Percentiles rank a stretch among this genome's conserved stretches.
These are phyloP conservation scores for Bufo bufo DNA, from an alignment of 2,113 vertebrate genomes.

Conservation along the genomic window DNA sequence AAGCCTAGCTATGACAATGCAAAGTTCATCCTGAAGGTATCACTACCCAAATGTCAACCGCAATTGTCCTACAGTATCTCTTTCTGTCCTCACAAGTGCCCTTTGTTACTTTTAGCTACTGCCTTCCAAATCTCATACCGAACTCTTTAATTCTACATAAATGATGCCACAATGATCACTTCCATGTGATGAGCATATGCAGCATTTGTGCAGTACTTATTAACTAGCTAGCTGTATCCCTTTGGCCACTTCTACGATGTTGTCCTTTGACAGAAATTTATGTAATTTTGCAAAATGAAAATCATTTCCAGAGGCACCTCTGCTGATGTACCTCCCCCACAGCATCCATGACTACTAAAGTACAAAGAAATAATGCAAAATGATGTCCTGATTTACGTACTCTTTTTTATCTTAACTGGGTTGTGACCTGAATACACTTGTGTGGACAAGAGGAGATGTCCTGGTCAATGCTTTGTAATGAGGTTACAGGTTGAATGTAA, in stretches of 20 bases:
- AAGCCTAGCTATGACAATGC: not conserved
- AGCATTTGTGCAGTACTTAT: not conserved
- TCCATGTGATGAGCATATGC: not conserved
- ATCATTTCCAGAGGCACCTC: not conserved
- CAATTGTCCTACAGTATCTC: not conserved
- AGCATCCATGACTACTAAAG: not conserved
- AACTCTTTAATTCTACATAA: not conserved
- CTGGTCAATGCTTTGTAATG: not conserved
- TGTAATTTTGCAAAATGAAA: slow-evolving; percentile 27
- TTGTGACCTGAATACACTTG: slow-evolving; percentile 5
- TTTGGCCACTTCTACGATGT: not conserved
- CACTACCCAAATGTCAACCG: not conserved
- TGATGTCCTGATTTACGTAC: not conserved
- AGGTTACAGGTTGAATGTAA: slow-evolving; percentile 17
- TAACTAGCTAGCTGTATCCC: not conserved
- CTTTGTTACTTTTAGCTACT: not conserved
- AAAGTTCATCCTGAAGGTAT: not conserved
- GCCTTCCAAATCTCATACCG: not conserved
- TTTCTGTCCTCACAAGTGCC: not conserved
- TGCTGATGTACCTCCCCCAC: not conserved
- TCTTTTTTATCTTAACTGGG: not conserved
- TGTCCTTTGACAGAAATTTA: not conserved
- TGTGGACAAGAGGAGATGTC: not conserved
- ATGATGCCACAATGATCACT: not conserved
- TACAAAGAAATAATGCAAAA: not conserved